Conservation (phyloP, 1,140 invertebrate genomes). For the Penaeus japonicus region DNA sequence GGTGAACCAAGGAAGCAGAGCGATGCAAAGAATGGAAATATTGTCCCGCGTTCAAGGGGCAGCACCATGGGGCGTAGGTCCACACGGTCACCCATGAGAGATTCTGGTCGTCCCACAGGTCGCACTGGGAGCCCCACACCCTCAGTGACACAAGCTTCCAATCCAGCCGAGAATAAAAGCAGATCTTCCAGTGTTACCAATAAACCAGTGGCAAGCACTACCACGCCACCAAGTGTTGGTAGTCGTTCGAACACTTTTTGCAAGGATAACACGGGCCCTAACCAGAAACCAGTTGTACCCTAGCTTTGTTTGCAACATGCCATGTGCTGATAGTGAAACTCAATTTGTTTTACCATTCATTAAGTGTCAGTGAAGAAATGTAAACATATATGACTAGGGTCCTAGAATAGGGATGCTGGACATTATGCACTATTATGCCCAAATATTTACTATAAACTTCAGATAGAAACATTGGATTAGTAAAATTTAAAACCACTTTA, state of each 20-base stretch:
- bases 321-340: background rate
- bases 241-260: conserved; percentile 48
- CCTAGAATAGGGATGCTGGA: too few relatives aligned
- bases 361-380: background rate
- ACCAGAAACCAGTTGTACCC: conserved; percentile 13
- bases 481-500: too few relatives aligned
- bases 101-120: conserved; percentile 1
- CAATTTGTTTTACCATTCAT: background rate
- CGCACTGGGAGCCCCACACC: conserved; percentile 16
- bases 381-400: too few relatives aligned
- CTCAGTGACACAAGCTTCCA: background rate
- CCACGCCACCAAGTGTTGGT: conserved; percentile 3
- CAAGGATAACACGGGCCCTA: conserved; percentile 10
- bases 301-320: background rate
- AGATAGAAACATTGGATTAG: background rate
- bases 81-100: conserved; percentile 39
- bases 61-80: conserved; percentile 27
- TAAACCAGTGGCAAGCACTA: conserved; percentile 16
- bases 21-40: conserved; percentile 40
- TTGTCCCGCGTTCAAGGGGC: conserved; percentile 11
- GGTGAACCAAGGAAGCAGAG: conserved; percentile 16
- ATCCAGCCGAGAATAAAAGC: conserved; percentile 7
- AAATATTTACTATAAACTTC: background rate
- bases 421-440: background rate
- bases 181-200: conserved; percentile 40